Percentiles rank a stretch among this genome's conserved stretches.
Evolutionary conservation across 2,888 invertebrate species (phyloP).

Genomic region (Nebria brevicollis): DNA sequence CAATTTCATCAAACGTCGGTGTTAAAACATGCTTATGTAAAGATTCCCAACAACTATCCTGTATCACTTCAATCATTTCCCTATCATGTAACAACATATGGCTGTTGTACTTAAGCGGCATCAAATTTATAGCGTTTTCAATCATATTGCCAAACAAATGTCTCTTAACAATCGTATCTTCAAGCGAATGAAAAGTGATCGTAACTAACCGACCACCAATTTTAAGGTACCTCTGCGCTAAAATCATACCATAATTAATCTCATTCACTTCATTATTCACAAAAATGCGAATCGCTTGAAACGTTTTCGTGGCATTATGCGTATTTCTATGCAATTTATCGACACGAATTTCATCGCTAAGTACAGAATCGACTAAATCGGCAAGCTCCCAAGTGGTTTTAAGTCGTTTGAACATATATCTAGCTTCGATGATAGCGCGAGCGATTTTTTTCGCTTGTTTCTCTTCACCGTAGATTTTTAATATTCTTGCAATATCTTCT

Average conservation of each 20-base stretch:
- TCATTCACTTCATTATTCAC: conserved; percentile 97
- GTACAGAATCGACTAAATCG: conserved; percentile 65
- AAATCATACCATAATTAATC: conserved; percentile 85
- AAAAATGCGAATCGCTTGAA: conserved; percentile 93
- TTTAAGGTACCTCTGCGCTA: conserved; percentile 82
- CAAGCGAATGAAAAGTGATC: conserved; percentile 91
- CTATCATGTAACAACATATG: conserved; percentile 70
- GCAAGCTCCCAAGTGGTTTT: conserved; percentile 86
- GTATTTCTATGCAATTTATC: conserved; percentile 81
- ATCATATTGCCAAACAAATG: conserved; percentile 83
- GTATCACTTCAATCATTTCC: conserved; percentile 70
- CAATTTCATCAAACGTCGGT: conserved; percentile 79
- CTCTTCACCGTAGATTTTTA: conserved; percentile 94
- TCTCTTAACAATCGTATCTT: conserved; percentile 93
- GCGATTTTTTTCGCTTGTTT: conserved; percentile 87
- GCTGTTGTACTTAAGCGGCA: conserved; percentile 78
- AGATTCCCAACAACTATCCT: conserved; percentile 78
- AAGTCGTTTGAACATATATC: conserved; percentile 70
- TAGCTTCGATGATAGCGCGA: conserved; percentile 84
- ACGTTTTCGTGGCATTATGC: conserved; percentile 91
- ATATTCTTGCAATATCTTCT: conserved; percentile 79
- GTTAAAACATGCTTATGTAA: conserved; percentile 83
- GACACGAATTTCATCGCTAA: conserved; percentile 65
- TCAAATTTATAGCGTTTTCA: conserved; percentile 75
- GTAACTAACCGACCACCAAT: conserved; percentile 81